Evolutionary conservation across 2,797 vertebrate species (phyloP).

Genomic region (Macrochelys suwanniensis): DNA sequence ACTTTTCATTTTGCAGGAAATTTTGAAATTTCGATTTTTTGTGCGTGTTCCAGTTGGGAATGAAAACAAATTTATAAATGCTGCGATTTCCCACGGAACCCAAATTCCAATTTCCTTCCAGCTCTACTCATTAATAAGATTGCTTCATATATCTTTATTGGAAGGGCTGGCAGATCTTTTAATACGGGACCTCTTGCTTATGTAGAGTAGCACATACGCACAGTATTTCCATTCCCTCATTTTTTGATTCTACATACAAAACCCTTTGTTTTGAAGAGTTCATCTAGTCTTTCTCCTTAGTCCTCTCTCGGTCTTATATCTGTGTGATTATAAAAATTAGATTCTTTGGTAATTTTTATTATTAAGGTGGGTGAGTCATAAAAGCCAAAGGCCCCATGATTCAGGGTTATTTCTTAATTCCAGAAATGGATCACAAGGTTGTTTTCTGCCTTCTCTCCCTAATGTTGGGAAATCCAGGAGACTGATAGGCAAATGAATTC

Average conservation of each 20-base stretch:
- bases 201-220: not conserved
- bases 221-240: not conserved
- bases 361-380: conserved; percentile 21
- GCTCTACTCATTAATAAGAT: not conserved
- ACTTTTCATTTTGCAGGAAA: not conserved
- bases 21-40: not conserved
- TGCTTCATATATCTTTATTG: not conserved
- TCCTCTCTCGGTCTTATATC: not conserved
- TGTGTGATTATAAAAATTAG: not conserved
- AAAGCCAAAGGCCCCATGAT: conserved; percentile 29
- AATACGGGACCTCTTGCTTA: not conserved
- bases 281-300: not conserved
- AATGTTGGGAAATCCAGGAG: conserved; percentile 29
- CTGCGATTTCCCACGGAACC: not conserved
- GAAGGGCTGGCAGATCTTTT: not conserved
- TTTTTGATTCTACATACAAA: not conserved
- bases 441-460: not conserved
- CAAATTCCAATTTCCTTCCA: not conserved
- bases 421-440: conserved; percentile 53
- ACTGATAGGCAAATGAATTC: conserved; percentile 31
- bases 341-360: not conserved
- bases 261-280: not conserved
- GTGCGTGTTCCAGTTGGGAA: not conserved
- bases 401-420: conserved; percentile 45
- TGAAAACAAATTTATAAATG: not conserved